A percentile compares a stretch with the other conserved stretches of the same genome.
These are phyloP conservation scores for Agelas oroides DNA, from an alignment of 37 sponge, comb jelly and placozoan genomes.

Conservation along the genomic window DNA sequence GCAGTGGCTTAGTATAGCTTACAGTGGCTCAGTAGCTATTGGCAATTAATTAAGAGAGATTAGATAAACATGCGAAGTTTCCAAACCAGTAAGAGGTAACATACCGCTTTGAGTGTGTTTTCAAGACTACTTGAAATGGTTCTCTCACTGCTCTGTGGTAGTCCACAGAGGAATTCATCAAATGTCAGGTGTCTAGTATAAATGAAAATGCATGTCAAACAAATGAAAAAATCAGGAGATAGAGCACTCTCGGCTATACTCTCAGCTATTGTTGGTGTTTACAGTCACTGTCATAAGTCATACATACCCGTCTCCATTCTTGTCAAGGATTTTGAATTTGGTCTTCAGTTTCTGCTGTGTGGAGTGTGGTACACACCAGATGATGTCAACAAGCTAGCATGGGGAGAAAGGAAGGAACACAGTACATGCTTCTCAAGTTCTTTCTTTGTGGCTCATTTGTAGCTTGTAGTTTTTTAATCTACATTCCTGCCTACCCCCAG, in stretches of 20 bases:
- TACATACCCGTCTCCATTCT: constrained; percentile 10
- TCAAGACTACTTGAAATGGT: background rate
- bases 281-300: background rate
- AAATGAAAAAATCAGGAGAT: background rate
- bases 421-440: too few relatives aligned
- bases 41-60: too few relatives aligned
- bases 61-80: too few relatives aligned
- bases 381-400: background rate
- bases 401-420: too few relatives aligned
- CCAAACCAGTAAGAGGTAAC: too few relatives aligned
- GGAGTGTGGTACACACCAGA: background rate
- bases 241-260: too few relatives aligned
- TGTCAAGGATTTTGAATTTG: constrained; percentile 5
- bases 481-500: too few relatives aligned
- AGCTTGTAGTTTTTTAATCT: too few relatives aligned
- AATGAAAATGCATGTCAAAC: background rate
- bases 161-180: background rate
- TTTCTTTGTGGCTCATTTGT: too few relatives aligned
- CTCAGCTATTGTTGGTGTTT: too few relatives aligned
- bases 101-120: background rate
- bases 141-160: background rate
- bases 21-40: too few relatives aligned
- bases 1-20: too few relatives aligned
- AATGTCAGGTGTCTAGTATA: constrained; percentile 6
- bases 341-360: background rate